These are phyloP conservation scores for Lethenteron camtschaticum DNA, from an alignment of 2,113 vertebrate genomes.

Conservation along the genomic window DNA sequence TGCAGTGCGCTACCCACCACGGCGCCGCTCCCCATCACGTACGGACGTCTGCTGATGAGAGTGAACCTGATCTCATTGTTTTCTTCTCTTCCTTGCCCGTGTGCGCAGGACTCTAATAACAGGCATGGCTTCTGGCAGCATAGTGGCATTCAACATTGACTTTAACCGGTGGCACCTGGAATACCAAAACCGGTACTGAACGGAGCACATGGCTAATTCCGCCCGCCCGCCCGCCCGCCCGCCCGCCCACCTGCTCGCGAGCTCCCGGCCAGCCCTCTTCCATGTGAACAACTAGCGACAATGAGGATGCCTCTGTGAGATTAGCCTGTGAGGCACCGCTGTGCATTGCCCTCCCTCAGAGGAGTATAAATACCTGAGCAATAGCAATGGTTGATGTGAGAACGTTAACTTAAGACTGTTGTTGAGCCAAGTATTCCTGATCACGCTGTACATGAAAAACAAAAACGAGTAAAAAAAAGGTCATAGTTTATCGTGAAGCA, in stretches of 20 bases:
- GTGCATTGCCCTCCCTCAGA: too few species aligned
- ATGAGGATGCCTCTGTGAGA: not conserved
- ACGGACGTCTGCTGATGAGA: too few species aligned
- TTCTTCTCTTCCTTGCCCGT: conserved; percentile 4
- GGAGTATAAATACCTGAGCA: too few species aligned
- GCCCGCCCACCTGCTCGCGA: not conserved
- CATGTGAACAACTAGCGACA: not conserved
- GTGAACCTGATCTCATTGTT: not conserved
- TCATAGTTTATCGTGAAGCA: not conserved
- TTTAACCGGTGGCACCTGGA: conserved; percentile 98
- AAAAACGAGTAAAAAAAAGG: not conserved
- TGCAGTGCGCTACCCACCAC: too few species aligned
- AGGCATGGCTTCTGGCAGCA: conserved; percentile 93
- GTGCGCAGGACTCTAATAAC: conserved; percentile 69
- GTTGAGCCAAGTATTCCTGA: not conserved
- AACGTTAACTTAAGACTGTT: not conserved
- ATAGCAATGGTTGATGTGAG: too few species aligned
- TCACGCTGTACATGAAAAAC: not conserved
- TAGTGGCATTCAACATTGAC: conserved; percentile 96
- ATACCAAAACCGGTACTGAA: conserved; percentile 86
- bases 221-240: too few species aligned
- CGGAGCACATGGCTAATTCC: not conserved
- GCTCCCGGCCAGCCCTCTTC: not conserved
- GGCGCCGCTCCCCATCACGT: too few species aligned
- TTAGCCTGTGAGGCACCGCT: too few species aligned